Base-by-base conservation (phyloP, 2,113 vertebrate species). In the Callospermophilus lateralis region DNA sequence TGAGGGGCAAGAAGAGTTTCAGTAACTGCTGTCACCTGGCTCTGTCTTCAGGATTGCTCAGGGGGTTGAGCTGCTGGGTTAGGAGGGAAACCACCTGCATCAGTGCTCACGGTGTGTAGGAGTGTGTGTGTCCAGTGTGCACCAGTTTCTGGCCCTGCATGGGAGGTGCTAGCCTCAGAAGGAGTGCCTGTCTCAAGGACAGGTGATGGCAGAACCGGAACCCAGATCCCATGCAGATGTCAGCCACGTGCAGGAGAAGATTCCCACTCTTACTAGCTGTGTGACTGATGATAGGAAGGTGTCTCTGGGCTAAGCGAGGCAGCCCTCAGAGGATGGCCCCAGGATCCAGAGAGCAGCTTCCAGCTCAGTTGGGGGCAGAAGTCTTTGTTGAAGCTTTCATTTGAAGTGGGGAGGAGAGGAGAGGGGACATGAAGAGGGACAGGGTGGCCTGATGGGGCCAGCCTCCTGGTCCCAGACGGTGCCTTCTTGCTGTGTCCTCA, bases 51-150 rank as follows among this genome's bases (percentile, higher is more conserved):
- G 13, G 1, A 53, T 28, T 3, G 42, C 32, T 73, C 76, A 61
- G 4, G 28, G 30, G 11, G 9, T 37, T 55, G 55, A 79, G 39
- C 39, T 6, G 22, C 39, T 65, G 28, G 63, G 6, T 16, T 32
- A 24, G 28, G 6, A 6, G 20, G 37, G 58, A 24, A 16, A 30
- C 37, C 19, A 20, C 15, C 12, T 26, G 22, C 39, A 26, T 51
- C n/a, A 24, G 53, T 26, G 8, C 45, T 20, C 19, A 42, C 17
- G 37, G 45, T 24, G 17, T 6, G 1, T 3, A 4, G 2, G 24
- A 1, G 11, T 1, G 8, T 0, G 4, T 22, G 65, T 8, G 42
- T 61, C 39, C 6, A 72, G n/a, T 20, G 22, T 34, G 4, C n/a
- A 28, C 9, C 7, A 34, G 34, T 22, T 53, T 10, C 10, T 79